Conservation (phyloP, 23 tunicate genomes). For the Phallusia fumigata region DNA sequence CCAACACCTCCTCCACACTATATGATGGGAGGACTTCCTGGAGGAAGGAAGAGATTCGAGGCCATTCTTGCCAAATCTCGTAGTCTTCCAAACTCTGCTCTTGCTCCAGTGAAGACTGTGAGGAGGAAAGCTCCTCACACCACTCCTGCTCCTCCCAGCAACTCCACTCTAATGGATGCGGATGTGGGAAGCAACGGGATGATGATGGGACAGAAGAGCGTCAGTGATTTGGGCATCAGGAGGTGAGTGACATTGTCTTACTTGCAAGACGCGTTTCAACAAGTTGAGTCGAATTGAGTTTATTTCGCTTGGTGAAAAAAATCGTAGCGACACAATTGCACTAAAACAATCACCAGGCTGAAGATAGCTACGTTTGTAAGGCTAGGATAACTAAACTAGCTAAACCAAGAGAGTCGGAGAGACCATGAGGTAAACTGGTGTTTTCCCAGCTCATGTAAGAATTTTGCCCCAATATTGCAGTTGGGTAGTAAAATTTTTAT, state of each 20-base stretch:
- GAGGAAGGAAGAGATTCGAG: conserved; percentile 91
- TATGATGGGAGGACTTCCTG: conserved; percentile 91
- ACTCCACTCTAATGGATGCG: conserved; percentile 44
- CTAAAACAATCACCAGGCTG: no score
- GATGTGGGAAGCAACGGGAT: conserved; percentile 3
- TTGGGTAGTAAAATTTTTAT: no score
- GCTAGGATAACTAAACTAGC: no score
- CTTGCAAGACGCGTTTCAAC: no score
- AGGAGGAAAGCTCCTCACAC: conserved; percentile 45
- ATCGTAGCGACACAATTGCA: no score
- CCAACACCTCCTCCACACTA: conserved; percentile 89
- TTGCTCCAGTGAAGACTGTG: conserved; percentile 38
- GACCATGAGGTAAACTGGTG: no score
- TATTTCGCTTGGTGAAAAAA: no score
- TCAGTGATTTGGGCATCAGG: conserved; percentile 61
- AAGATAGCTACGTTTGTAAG: no score
- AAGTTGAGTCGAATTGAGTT: background rate
- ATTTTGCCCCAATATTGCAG: no score
- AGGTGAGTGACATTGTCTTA: conserved; percentile 24
- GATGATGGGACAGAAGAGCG: conserved; percentile 75
- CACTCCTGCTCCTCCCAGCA: conserved; percentile 57
- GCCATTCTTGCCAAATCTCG: conserved; percentile 84
- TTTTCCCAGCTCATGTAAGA: no score
- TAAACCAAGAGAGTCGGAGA: no score
- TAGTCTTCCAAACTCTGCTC: conserved; percentile 80